Conservation (phyloP, 2,888 invertebrate species). For the Micoletzkya japonica region DNA sequence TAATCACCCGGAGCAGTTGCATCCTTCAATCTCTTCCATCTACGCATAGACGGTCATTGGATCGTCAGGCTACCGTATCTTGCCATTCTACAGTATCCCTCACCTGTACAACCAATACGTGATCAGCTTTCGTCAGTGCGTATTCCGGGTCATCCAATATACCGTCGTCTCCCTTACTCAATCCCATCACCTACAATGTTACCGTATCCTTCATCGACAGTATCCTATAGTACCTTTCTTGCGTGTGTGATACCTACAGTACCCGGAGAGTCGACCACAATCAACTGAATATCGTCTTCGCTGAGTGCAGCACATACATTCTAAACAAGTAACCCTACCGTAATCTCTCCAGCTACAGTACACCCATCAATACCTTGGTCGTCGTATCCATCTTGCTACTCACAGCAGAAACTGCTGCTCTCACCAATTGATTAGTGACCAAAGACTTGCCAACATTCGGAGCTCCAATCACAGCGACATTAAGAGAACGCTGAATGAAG, state of each 20-base stretch:
- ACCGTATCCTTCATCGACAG: neutral
- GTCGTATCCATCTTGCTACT: conserved; percentile 82
- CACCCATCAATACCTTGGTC: conserved; percentile 37
- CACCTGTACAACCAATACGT: conserved; percentile 59
- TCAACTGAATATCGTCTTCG: conserved; percentile 76
- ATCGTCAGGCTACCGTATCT: neutral
- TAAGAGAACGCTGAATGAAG: conserved; percentile 65
- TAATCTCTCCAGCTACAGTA: neutral
- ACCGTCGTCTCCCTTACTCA: conserved; percentile 36
- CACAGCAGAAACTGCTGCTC: conserved; percentile 81
- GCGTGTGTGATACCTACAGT: conserved; percentile 70
- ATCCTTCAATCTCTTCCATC: conserved; percentile 51
- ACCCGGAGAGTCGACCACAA: conserved; percentile 90
- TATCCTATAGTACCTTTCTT: conserved; percentile 33
- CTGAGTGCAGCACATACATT: conserved; percentile 46
- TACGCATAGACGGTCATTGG: neutral
- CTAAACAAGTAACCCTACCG: conserved; percentile 34
- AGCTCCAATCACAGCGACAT: conserved; percentile 82
- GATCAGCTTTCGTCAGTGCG: conserved; percentile 55
- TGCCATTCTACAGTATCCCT: neutral
- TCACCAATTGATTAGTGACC: conserved; percentile 82
- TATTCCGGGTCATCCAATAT: conserved; percentile 59
- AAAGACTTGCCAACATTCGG: conserved; percentile 97
- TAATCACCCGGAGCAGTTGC: conserved; percentile 56
- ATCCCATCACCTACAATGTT: conserved; percentile 25